These are phyloP conservation scores for Brachionus rotundiformis DNA, from an alignment of 1,140 invertebrate species.

Conservation along the genomic window DNA sequence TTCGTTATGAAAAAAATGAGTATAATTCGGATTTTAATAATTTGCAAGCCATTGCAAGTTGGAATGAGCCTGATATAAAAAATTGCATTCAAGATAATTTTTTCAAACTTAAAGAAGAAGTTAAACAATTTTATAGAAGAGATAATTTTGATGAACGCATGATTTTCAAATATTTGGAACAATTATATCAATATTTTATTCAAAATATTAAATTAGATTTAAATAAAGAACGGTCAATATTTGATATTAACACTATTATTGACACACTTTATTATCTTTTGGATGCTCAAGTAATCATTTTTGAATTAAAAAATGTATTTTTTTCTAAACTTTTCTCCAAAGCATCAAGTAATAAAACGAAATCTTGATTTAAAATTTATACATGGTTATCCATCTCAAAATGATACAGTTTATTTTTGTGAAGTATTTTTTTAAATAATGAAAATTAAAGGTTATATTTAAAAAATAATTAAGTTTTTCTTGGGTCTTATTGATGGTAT, in stretches of 20 bases:
- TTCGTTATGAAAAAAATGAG: slow-evolving; percentile 53
- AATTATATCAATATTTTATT: slow-evolving; percentile 54
- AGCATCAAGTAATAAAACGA: slow-evolving; percentile 47
- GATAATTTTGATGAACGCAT: slow-evolving; percentile 55
- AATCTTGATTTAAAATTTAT: slow-evolving; percentile 5
- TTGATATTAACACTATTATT: slow-evolving; percentile 62
- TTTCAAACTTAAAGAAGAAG: slow-evolving; percentile 57
- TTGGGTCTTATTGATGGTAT: slow-evolving; percentile 9
- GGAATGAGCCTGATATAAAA: slow-evolving; percentile 59
- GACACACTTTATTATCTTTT: slow-evolving; percentile 58
- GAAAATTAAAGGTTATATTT: neutral
- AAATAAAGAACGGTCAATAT: slow-evolving; percentile 56
- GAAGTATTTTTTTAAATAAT: neutral
- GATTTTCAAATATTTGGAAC: slow-evolving; percentile 54
- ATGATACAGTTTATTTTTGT: slow-evolving; percentile 43
- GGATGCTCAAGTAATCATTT: slow-evolving; percentile 56
- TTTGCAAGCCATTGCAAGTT: slow-evolving; percentile 54
- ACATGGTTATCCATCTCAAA: neutral
- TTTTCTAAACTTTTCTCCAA: neutral
- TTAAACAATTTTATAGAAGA: slow-evolving; percentile 52
- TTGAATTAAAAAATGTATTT: neutral
- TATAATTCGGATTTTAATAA: slow-evolving; percentile 55
- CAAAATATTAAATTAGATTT: slow-evolving; percentile 57
- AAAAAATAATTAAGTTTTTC: slow-evolving; percentile 11
- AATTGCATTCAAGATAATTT: slow-evolving; percentile 59